Evolutionary conservation across 2,888 invertebrate genomes (phyloP), one percentile per base, ranked within the genome.

Genomic region (Diarsia rubi): DNA sequence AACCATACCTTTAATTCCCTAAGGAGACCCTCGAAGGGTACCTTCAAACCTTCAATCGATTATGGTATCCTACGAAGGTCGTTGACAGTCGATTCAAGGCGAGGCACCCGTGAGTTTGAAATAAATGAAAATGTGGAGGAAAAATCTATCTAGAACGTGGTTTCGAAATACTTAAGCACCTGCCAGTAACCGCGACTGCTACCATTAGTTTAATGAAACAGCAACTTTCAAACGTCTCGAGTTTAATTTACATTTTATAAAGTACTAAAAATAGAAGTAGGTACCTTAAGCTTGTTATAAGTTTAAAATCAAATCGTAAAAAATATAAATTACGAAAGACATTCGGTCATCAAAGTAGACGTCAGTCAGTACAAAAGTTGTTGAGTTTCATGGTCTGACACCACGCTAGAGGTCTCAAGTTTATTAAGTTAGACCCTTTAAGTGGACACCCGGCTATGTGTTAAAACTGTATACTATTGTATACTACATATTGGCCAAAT

Each of bases 201-300:
- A 24, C 52, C 70, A 82, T 82, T 82, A 71, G n/a, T 82, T 64
- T 64, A 64, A 82, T 80, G 83, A 82, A 80, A 80, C 63, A 11
- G 73, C 73, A 83, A 79, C n/a, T 73, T 69, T 69, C 45, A 63
- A 80, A 60, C 59, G 59, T 72, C 47, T 52, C 12, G 21, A n/a
- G 45, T 24, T 65, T 52, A 47, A 52, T 54, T 66, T 64, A 47
- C 8, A 47, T 60, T 79, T n/a, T 47, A 62, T 62, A 54, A 47
- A 16, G 54, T 6, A 14, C 14, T 54, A 14, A 54, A 54, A 54
- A 54, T 54, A 54, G 54, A 24, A 24, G 16, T 16, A 8, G 24
- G 16, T 27, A 27, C 27, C 0, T 57, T 57, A 16, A 27, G 8
- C 8, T 24, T 24, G 24, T 24, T 24, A 0, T 6, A 16, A 24